Base-by-base conservation (phyloP, 2,888 invertebrate species). In the Prosapia bicincta region DNA sequence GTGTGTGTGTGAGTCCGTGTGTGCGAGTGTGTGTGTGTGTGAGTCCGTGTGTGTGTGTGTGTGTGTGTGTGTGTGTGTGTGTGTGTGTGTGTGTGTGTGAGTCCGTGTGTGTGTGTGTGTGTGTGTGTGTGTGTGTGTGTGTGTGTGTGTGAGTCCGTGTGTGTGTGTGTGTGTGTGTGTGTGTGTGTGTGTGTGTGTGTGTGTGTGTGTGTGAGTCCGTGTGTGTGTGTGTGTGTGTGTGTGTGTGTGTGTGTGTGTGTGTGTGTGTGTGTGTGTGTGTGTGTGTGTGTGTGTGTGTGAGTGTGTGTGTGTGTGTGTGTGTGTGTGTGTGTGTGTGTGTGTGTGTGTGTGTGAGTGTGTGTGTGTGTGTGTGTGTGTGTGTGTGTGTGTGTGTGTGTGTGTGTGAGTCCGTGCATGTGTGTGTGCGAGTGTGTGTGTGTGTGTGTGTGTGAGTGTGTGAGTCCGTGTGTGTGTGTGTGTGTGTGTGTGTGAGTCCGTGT, bases 1-100 rank as follows among this genome's bases (percentile, higher is more conserved):
- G 71, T 71, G 71, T 71, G 43, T 71, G 71, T 43, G 71, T 71
- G 71, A 38, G 71, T 71, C 24, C 38, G 71, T 71, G 71, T 71
- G 71, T 71, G 71, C 38, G 71, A 7, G 65, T 65, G 65, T 65
- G 65, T 65, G 65, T 65, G 65, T 65, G 65, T 65, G 65, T 65
- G 65, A 7, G 65, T 65, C 6, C 13, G 65, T 65, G 65, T 65
- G 65, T 65, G 65, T 65, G 65, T 65, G 65, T 65, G 65, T 65
- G 65, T 65, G 65, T 65, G 65, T 65, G 65, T 65, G 65, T 65
- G 65, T 65, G 65, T 65, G 65, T 65, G 65, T 65, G 65, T 65
- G 65, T 65, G 65, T 65, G 65, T 65, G 65, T 65, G 65, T 65
- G 65, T 65, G 65, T 65, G 65, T 65, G 65, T 65, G 65, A 7